These are phyloP conservation scores for Cetonia aurata DNA, from an alignment of 2,888 invertebrate species.

Conservation along the genomic window DNA sequence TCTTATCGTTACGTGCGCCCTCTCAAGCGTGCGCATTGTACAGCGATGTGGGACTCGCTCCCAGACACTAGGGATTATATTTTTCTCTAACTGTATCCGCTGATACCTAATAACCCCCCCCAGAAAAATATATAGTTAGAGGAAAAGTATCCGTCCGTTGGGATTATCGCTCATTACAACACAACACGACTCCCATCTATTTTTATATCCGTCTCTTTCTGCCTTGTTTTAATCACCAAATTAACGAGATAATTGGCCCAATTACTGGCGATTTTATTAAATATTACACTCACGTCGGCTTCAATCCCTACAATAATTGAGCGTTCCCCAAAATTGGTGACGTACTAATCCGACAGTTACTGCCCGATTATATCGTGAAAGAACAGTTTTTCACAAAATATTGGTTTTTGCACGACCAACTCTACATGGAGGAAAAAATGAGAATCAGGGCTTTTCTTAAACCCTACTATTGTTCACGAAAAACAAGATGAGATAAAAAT, in stretches of 20 bases:
- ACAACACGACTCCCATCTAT: neutral
- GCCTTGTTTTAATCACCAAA: slow-evolving; percentile 60
- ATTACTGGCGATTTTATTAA: slow-evolving; percentile 60
- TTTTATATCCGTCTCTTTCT: slow-evolving; percentile 55
- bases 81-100: slow-evolving; percentile 39
- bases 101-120: slow-evolving; percentile 51
- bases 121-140: slow-evolving; percentile 56
- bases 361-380: neutral
- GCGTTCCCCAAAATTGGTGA: neutral
- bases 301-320: neutral
- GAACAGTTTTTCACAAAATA: too few species aligned
- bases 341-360: neutral
- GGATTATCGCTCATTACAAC: slow-evolving; percentile 56
- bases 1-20: slow-evolving; percentile 59
- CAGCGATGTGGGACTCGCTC: slow-evolving; percentile 45
- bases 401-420: too few species aligned
- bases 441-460: too few species aligned
- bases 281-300: slow-evolving; percentile 49
- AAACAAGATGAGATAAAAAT: too few species aligned
- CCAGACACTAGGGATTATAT: slow-evolving; percentile 56
- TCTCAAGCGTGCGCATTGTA: slow-evolving; percentile 47
- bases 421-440: too few species aligned
- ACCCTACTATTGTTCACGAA: too few species aligned
- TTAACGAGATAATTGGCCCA: slow-evolving; percentile 58
- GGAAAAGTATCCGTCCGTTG: slow-evolving; percentile 57